These are phyloP conservation scores for Thryonomys swinderianus DNA, from an alignment of 2,113 vertebrate species.

Conservation along the genomic window DNA sequence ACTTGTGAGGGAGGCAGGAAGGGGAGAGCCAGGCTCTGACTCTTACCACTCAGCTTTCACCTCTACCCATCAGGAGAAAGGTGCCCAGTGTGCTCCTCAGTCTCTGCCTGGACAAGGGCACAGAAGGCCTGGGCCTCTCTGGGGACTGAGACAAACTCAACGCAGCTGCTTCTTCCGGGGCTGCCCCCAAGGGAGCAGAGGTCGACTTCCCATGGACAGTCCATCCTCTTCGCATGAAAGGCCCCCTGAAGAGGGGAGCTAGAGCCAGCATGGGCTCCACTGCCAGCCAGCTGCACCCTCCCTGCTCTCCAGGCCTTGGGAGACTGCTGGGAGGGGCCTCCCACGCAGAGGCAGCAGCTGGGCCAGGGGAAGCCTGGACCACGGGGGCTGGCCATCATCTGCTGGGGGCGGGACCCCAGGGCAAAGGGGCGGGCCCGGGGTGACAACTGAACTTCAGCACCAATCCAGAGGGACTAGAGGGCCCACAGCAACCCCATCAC, in stretches of 20 bases:
- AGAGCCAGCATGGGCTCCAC: neutral
- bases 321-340: neutral
- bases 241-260: neutral
- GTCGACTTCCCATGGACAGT: neutral
- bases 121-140: neutral
- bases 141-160: slow-evolving; percentile 1
- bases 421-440: neutral
- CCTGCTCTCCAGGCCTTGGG: neutral
- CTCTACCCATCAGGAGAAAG: neutral
- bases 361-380: neutral
- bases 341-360: neutral
- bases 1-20: too few species aligned
- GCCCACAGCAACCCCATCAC: neutral
- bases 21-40: neutral
- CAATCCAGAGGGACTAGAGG: neutral
- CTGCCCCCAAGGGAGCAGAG: slow-evolving; percentile 14
- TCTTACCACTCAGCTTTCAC: neutral
- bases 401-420: neutral
- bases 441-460: neutral
- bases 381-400: neutral
- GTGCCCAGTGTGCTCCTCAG: neutral
- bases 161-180: slow-evolving; percentile 46
- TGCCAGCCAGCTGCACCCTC: neutral
- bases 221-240: neutral
- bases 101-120: neutral